Base-by-base conservation (phyloP, 2,797 vertebrate genomes). In the Pogoniulus pusillus region DNA sequence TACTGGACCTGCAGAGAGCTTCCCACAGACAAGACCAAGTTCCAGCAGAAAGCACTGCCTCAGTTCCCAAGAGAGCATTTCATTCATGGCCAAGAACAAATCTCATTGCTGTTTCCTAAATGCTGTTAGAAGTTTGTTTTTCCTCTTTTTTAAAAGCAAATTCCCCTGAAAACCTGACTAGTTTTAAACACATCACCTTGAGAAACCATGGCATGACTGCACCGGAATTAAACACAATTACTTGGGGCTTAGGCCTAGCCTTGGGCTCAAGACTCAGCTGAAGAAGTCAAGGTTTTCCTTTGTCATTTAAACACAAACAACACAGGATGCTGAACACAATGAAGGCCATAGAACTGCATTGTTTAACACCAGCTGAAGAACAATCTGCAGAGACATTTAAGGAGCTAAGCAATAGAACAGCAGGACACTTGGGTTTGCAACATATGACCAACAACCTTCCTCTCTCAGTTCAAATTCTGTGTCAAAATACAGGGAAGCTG, bases 171-270 rank as follows among this genome's bases (percentile, higher is more conserved):
- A 91, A 84, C 34, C 53, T 60, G 75, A 29, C 45, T 49, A 54
- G 16, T 43, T 70, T 55, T 37, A 76, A 86, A 34, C 18, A 47
- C 7, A 71, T 14, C 6, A 10, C 6, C 54, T 29, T 19, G 29
- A 45, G 70, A 87, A 70, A 4, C 4, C 26, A 62, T 51, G 45
- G 69, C 65, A 69, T 34, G 4, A 53, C 9, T 2, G 0, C 9
- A 26, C 0, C 37, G 23, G 26, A 77, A 83, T 32, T 2, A 75
- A 94, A 74, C 18, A 75, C 35, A 86, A 66, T 13, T 90, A 20
- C 79, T 91, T 47, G 80, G 62, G 39, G 70, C 86, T 84, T 16
- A 87, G 24, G 26, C 73, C 29, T 92, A 78, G 60, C 78, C 68
- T 62, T 54, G 27, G 7, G 81, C 64, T 71, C 60, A 74, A 54